Evolutionary conservation across 2,888 invertebrate genomes (phyloP), one percentile per base, ranked within the genome.

Genomic region (Drosophila atripex): DNA sequence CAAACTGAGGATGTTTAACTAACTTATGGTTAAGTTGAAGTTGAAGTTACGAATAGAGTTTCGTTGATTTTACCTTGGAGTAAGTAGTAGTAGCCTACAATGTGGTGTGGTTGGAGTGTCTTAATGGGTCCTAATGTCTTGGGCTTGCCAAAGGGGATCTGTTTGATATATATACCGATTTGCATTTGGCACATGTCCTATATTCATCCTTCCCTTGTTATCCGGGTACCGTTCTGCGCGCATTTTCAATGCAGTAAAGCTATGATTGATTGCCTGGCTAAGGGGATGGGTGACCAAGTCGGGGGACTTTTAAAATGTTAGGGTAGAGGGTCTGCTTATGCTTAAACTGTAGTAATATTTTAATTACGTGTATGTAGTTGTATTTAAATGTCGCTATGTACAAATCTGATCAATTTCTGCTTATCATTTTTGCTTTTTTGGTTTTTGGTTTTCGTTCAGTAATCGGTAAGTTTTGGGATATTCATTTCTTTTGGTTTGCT

Each of bases 1-100:
- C 61, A 75, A 91, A 91, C 82, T 77, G 69, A 91, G 90, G 90
- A 91, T 90, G 90, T 75, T 87, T 88, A 89, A 90, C 23, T 56
- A 86, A 82, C 83, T 74, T 85, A 80, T 74, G 53, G n/a, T 61
- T 61, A 71, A 68, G 66, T 73, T 61, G 65, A 68, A 75, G 66
- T 76, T 63, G 58, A 79, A 77, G 61, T 71, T 52, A 58, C 65
- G 52, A 52, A 74, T 57, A 70, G 70, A 50, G 47, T 68, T 71
- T 47, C 30, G 64, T 76, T 59, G 35, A 52, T 74, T 47, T 66
- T 52, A 46, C 46, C 50, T 43, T 55, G 64, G 66, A 64, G 51
- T 63, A 51, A 51, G 64, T 63, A 51, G 63, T 21, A n/a, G 18
- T 63, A 64, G 43, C 64, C 54, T 66, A 68, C 55, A 47, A 47